Evolutionary conservation across 2,888 invertebrate genomes (phyloP), one percentile per base, ranked within the genome.

Genomic region (Bhutanitis thaidina): DNA sequence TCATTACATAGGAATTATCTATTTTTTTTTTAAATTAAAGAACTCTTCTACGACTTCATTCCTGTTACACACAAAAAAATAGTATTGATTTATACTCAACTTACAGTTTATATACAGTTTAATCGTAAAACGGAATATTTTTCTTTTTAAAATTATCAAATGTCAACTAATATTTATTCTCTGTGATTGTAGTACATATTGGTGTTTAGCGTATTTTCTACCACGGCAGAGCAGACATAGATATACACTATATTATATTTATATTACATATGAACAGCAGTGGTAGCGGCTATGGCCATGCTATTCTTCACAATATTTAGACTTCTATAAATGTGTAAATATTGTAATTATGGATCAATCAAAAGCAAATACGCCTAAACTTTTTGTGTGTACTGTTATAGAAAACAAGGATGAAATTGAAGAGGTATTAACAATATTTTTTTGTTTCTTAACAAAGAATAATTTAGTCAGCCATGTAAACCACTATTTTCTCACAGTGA

Each of bases 401-500:
- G 96, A 96, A 92, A 93, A 93, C 91, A 95, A 94, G 93, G 96
- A 96, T 91, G 96, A 96, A 86, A 92, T 94, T 82, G 96, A 96
- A 84, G 96, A 96, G 95, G 96, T 96, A 94, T 91, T 71, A 80
- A 89, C 80, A 77, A 72, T 79, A 75, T 78, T 79, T 79, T 67
- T 77, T 69, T 77, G 73, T 85, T 85, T 84, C 74, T 65, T 77
- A 85, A 88, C 86, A 87, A 88, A 85, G 87, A 86, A 81, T 81
- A 73, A 74, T 79, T 77, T 74, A 75, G 86, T 87, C 88, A 81
- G 89, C 89, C 89, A 89, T 89, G 82, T 85, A 86, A 82, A 74
- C 76, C 70, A 66, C 71, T 74, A 76, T 80, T 81, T 71, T 77
- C 71, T 67, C 67, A 71, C 68, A 79, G 78, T 81, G 80, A 79